A percentile compares a stretch with the other conserved stretches of the same genome.
These are phyloP conservation scores for Parthenolecanium corni DNA, from an alignment of 2,888 invertebrate species.

Conservation along the genomic window DNA sequence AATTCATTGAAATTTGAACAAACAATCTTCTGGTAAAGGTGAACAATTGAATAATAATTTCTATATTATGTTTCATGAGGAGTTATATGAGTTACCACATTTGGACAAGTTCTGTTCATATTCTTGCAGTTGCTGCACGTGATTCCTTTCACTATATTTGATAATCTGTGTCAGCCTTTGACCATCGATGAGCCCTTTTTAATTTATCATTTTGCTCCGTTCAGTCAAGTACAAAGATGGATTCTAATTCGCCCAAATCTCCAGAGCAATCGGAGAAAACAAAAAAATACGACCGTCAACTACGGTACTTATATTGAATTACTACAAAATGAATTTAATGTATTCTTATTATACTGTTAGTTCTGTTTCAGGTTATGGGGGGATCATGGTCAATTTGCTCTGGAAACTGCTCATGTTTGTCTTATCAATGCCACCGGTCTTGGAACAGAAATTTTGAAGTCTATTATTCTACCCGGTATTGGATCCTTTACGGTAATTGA, in stretches of 20 bases:
- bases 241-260: slow-evolving; percentile 59
- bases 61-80: too few relatives aligned
- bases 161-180: too few relatives aligned
- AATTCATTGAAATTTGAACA: too few relatives aligned
- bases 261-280: slow-evolving; percentile 61
- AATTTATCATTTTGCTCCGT: too few relatives aligned
- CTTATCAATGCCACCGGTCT: slow-evolving; percentile 84
- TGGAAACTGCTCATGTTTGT: slow-evolving; percentile 84
- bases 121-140: too few relatives aligned
- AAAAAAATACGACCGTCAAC: slow-evolving; percentile 69
- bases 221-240: slow-evolving; percentile 44
- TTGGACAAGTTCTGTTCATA: too few relatives aligned
- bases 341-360: background rate
- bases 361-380: slow-evolving; percentile 72
- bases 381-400: slow-evolving; percentile 84
- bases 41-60: too few relatives aligned
- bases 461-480: slow-evolving; percentile 86
- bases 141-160: too few relatives aligned
- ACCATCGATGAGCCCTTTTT: too few relatives aligned
- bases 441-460: slow-evolving; percentile 91
- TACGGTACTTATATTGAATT: slow-evolving; percentile 43
- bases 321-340: too few relatives aligned
- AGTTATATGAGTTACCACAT: too few relatives aligned
- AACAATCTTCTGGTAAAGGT: too few relatives aligned
- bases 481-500: slow-evolving; percentile 88